Percentiles rank a stretch among this genome's conserved stretches.
Conservation (phyloP, 2,797 vertebrate species). For the Argentina silus region DNA sequence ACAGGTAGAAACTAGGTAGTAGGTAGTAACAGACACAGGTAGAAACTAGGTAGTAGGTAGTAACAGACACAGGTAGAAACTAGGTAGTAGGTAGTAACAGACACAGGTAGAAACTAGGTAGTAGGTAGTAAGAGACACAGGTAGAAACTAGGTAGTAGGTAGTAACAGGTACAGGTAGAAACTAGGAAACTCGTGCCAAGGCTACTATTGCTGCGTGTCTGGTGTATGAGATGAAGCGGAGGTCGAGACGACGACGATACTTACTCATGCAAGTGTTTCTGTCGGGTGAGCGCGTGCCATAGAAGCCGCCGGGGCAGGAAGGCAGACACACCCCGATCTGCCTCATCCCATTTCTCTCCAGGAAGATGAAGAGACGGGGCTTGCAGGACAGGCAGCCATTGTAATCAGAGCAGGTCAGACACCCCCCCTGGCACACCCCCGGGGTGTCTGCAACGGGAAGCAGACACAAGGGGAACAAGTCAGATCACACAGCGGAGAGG, state of each 20-base stretch:
- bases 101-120: too few species aligned
- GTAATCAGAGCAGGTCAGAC: conserved; percentile 97
- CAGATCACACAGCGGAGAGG: not conserved
- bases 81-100: too few species aligned
- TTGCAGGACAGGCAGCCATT: conserved; percentile 98
- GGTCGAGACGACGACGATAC: conserved; percentile 16
- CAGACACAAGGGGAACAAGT: not conserved
- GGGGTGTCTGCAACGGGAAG: conserved; percentile 79
- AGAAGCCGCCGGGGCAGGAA: conserved; percentile 95
- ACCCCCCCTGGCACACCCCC: conserved; percentile 94
- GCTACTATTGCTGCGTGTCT: too few species aligned
- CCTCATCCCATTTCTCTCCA: conserved; percentile 98
- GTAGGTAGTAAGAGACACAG: too few species aligned
- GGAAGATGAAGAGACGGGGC: conserved; percentile 95
- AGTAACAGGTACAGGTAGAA: too few species aligned
- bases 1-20: too few species aligned
- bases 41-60: too few species aligned
- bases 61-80: too few species aligned
- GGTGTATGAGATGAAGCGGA: too few species aligned
- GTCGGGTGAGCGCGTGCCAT: conserved; percentile 93
- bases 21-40: too few species aligned
- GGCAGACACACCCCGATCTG: conserved; percentile 96
- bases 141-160: too few species aligned
- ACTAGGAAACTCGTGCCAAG: too few species aligned
- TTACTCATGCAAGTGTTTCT: conserved; percentile 87